A percentile compares a stretch with the other conserved stretches of the same genome.
phyloP scores from a whole-genome alignment of 1,140 invertebrate genomes.

The Pteromalus puparum region DNA sequence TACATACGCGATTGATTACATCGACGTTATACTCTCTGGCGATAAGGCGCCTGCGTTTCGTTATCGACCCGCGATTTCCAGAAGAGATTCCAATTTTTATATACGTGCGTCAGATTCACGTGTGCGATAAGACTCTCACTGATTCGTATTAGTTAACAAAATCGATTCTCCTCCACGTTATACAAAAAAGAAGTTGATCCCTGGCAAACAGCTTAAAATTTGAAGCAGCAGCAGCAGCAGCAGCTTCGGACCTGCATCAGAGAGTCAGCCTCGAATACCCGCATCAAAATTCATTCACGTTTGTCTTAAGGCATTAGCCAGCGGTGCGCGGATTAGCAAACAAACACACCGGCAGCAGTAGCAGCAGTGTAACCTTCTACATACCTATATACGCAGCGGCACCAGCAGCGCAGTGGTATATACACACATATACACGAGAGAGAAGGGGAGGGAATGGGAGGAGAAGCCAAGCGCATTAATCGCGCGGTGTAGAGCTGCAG shows the following conservation, averaged over 20 bases:
- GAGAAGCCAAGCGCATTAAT: constrained; percentile 54
- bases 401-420: not conserved
- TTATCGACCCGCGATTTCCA: too few relatives aligned
- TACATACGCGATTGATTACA: too few relatives aligned
- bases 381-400: not conserved
- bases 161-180: too few relatives aligned
- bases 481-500: constrained; percentile 46
- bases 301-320: constrained; percentile 14
- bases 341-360: not conserved
- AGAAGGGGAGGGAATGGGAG: too few relatives aligned
- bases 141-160: too few relatives aligned
- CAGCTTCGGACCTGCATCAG: not conserved
- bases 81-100: too few relatives aligned
- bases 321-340: constrained; percentile 1
- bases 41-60: too few relatives aligned
- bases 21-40: too few relatives aligned
- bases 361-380: not conserved
- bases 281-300: constrained; percentile 1
- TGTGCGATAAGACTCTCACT: too few relatives aligned
- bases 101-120: too few relatives aligned
- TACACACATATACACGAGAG: not conserved
- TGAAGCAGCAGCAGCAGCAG: not conserved
- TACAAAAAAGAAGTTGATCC: not conserved
- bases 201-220: not conserved
- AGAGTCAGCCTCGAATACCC: not conserved